Evolutionary conservation across 2,797 vertebrate genomes (phyloP).

Genomic region (Sylvia borin): DNA sequence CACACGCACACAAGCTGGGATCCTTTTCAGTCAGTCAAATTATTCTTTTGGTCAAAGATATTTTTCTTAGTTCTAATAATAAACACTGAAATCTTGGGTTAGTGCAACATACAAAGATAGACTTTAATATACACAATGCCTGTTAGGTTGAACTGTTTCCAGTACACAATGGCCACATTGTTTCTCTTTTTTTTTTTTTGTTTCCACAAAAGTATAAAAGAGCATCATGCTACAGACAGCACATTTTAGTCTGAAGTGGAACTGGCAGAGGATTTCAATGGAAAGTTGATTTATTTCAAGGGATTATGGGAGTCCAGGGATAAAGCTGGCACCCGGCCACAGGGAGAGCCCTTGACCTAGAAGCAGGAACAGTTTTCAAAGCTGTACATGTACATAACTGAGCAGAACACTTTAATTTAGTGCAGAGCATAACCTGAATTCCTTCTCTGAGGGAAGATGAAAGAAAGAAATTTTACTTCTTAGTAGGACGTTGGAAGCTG

Average conservation of each 20-base stretch:
- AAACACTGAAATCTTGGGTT: slow-evolving; percentile 6
- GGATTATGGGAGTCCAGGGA: slow-evolving; percentile 76
- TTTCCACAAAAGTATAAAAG: slow-evolving; percentile 53
- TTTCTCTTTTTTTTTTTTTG: slow-evolving; percentile 18
- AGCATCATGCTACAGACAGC: slow-evolving; percentile 50
- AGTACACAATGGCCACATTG: slow-evolving; percentile 30
- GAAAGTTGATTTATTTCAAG: slow-evolving; percentile 81
- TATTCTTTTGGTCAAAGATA: not conserved
- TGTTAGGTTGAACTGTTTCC: slow-evolving; percentile 13
- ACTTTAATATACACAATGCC: not conserved
- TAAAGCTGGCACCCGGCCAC: slow-evolving; percentile 75
- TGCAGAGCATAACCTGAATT: slow-evolving; percentile 67
- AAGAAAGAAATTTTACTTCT: slow-evolving; percentile 59
- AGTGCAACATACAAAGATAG: not conserved
- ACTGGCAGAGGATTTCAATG: slow-evolving; percentile 73
- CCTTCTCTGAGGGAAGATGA: slow-evolving; percentile 65
- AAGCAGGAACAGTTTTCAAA: slow-evolving; percentile 72
- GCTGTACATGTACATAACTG: slow-evolving; percentile 49
- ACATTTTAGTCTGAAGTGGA: slow-evolving; percentile 68
- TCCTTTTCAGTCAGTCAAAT: not conserved
- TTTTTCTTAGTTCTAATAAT: slow-evolving; percentile 58
- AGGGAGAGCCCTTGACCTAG: slow-evolving; percentile 82
- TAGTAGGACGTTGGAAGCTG: slow-evolving; percentile 51
- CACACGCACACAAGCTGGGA: not conserved
- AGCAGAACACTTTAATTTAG: slow-evolving; percentile 66